These are phyloP conservation scores for Alaudala cheleensis DNA, from an alignment of 2,113 vertebrate genomes.

Conservation along the genomic window DNA sequence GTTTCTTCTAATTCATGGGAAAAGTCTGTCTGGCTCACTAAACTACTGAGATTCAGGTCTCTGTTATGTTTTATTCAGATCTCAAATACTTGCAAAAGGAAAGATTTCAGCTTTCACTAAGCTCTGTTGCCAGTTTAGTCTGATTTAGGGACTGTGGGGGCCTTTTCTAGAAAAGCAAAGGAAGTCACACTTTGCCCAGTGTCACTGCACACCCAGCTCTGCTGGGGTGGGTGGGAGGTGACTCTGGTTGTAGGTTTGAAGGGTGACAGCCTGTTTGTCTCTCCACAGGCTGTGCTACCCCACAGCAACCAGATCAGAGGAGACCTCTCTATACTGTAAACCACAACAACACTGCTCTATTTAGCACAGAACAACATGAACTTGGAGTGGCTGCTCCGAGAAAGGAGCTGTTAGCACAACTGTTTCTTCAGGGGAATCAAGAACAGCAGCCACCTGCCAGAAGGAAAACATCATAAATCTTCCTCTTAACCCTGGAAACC, in stretches of 20 bases:
- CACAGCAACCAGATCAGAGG: not conserved
- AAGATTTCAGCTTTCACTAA: not conserved
- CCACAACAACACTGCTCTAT: not conserved
- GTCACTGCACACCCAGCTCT: not conserved
- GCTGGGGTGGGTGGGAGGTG: not conserved
- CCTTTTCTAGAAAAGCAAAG: not conserved
- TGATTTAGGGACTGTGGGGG: conserved; percentile 21
- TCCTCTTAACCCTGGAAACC: conserved; percentile 52
- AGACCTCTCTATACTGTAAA: not conserved
- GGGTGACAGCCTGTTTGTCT: not conserved
- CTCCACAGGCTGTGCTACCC: not conserved
- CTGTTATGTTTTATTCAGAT: conserved; percentile 57
- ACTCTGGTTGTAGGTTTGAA: not conserved
- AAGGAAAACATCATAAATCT: conserved; percentile 54
- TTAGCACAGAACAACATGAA: not conserved
- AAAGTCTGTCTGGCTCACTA: not conserved
- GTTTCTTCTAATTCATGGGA: conserved; percentile 24
- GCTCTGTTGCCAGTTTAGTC: not conserved
- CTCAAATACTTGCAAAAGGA: conserved; percentile 50
- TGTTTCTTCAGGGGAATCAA: conserved; percentile 15
- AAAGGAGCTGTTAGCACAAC: conserved; percentile 7
- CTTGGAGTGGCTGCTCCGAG: not conserved
- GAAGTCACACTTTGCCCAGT: not conserved
- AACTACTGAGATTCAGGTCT: conserved; percentile 22
- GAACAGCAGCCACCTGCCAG: conserved; percentile 32